These are phyloP conservation scores for Thymelicus acteon DNA, from an alignment of 2,888 invertebrate species.

Conservation along the genomic window DNA sequence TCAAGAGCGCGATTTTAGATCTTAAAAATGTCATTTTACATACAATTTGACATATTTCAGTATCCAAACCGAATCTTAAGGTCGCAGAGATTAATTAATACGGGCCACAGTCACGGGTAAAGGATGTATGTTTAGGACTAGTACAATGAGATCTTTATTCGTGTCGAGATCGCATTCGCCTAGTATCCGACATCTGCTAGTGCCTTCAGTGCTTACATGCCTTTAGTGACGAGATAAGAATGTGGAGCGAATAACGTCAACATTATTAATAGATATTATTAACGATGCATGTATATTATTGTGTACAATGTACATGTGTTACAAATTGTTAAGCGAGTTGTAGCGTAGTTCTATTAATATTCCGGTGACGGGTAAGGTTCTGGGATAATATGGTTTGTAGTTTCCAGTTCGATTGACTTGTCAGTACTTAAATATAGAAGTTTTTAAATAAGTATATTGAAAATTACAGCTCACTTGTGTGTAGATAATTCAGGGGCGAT, in stretches of 20 bases:
- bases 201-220: constrained; percentile 60
- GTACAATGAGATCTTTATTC: constrained; percentile 40
- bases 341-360: constrained; percentile 26
- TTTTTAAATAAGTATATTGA: too few relatives aligned
- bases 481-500: constrained; percentile 51
- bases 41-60: too few relatives aligned
- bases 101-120: neutral
- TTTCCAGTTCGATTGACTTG: constrained; percentile 33
- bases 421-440: neutral
- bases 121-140: constrained; percentile 9
- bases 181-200: constrained; percentile 57
- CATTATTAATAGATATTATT: constrained; percentile 82
- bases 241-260: constrained; percentile 76
- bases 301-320: constrained; percentile 58
- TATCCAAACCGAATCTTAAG: too few relatives aligned
- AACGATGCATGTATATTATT: constrained; percentile 59
- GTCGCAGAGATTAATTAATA: too few relatives aligned
- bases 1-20: too few relatives aligned
- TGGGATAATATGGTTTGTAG: constrained; percentile 26
- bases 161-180: constrained; percentile 38
- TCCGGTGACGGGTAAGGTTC: constrained; percentile 13
- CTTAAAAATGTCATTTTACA: too few relatives aligned
- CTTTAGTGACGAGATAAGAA: constrained; percentile 75
- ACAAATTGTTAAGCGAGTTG: constrained; percentile 33
- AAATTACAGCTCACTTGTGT: constrained; percentile 35